Evolutionary conservation across 2,888 invertebrate genomes (phyloP).

Genomic region (Acrocyrtus sp.): DNA sequence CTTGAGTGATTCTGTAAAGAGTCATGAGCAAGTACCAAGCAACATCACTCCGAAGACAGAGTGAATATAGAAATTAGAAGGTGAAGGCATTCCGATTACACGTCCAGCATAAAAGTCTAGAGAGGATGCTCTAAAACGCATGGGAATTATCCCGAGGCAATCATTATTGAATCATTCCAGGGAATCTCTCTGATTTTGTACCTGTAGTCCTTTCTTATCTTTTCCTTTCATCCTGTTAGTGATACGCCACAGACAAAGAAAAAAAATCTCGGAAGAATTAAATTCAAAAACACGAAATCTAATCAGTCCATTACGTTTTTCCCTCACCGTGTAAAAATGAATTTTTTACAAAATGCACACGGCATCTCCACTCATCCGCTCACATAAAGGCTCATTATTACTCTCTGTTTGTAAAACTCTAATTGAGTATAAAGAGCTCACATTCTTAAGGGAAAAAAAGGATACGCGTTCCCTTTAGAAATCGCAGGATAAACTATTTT

Average conservation of each 20-base stretch:
- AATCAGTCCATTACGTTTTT: background rate
- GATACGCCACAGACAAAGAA: background rate
- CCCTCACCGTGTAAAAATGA: background rate
- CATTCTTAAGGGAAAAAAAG: background rate
- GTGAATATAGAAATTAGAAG: no score
- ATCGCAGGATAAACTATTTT: background rate
- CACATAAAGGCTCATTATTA: background rate
- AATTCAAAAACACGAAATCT: background rate
- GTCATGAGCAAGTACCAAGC: no score
- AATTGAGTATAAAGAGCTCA: background rate
- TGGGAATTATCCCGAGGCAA: conserved; percentile 37
- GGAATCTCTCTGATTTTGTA: conserved; percentile 29
- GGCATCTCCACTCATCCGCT: background rate
- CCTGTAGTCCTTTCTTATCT: background rate
- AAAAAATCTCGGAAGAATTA: background rate
- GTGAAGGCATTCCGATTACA: no score
- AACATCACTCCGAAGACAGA: no score
- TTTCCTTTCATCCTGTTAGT: background rate
- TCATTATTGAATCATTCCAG: conserved; percentile 42
- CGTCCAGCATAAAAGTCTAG: no score
- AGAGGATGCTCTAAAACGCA: conserved; percentile 9
- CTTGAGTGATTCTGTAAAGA: no score
- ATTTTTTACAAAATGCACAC: background rate
- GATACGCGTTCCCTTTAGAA: no score
- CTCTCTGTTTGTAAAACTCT: background rate